Evolutionary conservation across 1,140 invertebrate species (phyloP).

Genomic region (Leptopilina boulardi): DNA sequence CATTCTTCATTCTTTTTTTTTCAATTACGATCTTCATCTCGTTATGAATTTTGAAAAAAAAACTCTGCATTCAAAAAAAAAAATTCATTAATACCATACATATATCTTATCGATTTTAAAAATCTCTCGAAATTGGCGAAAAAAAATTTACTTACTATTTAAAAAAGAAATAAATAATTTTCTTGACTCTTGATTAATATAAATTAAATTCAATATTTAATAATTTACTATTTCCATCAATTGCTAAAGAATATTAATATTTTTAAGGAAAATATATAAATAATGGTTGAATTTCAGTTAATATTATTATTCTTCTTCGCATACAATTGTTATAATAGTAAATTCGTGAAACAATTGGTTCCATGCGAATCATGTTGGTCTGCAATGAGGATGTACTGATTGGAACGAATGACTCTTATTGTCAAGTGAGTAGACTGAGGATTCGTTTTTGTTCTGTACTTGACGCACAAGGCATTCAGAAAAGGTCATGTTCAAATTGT

Average conservation of each 20-base stretch:
- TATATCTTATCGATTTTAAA: no score
- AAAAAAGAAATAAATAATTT: no score
- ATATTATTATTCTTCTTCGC: constrained; percentile 14
- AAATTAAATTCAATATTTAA: no score
- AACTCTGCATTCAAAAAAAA: no score
- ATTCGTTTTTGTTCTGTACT: constrained; percentile 48
- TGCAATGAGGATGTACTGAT: constrained; percentile 73
- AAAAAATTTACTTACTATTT: no score
- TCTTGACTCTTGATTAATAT: no score
- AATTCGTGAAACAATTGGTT: constrained; percentile 67
- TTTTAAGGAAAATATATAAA: no score
- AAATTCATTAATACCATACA: no score
- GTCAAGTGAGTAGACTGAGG: constrained; percentile 64
- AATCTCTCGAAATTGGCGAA: no score
- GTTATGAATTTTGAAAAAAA: neutral
- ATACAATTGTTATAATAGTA: constrained; percentile 33
- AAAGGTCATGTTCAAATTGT: constrained; percentile 15
- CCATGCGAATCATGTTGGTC: constrained; percentile 68
- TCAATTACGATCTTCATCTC: neutral
- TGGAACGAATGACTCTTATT: constrained; percentile 70
- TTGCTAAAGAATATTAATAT: neutral
- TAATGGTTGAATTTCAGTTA: neutral
- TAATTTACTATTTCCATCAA: no score
- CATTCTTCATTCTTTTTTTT: neutral
- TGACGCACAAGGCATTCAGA: constrained; percentile 17